A percentile compares a stretch with the other conserved stretches of the same genome.
Conservation (phyloP, 2,113 vertebrate genomes). For the Otolemur garnettii region DNA sequence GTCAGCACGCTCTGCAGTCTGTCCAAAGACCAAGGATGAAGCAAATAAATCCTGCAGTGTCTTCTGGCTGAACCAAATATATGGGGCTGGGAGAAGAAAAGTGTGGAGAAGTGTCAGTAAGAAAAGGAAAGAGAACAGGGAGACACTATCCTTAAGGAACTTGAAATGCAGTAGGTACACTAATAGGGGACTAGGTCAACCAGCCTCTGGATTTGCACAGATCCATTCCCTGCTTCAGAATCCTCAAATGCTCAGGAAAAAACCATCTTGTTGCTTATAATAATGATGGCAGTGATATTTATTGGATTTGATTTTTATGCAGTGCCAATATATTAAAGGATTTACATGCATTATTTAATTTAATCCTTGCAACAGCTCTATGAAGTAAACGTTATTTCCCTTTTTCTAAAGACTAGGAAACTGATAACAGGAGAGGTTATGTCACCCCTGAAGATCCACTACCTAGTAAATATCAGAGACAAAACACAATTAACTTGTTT, state of each 20-base stretch:
- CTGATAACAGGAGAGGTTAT: background rate
- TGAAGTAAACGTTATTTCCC: background rate
- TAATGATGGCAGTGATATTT: background rate
- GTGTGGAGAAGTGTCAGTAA: background rate
- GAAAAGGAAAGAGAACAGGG: background rate
- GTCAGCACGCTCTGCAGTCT: background rate
- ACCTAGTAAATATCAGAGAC: background rate
- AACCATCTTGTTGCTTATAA: conserved; percentile 8
- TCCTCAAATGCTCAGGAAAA: background rate
- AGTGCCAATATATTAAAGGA: background rate
- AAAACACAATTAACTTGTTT: conserved; percentile 45
- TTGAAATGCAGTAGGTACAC: background rate
- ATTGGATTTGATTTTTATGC: conserved; percentile 21
- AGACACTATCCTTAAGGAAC: background rate
- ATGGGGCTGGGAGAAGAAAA: rapidly evolving
- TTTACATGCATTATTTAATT: conserved; percentile 13
- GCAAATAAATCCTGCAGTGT: background rate
- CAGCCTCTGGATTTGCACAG: background rate
- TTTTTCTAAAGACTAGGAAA: conserved; percentile 30
- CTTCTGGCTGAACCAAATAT: background rate
- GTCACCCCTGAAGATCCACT: background rate
- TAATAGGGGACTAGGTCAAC: background rate
- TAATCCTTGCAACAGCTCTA: background rate
- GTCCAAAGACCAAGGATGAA: background rate
- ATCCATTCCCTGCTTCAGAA: background rate